These are phyloP conservation scores for Punctoribates punctum DNA, from an alignment of 2,888 invertebrate species.

Conservation along the genomic window DNA sequence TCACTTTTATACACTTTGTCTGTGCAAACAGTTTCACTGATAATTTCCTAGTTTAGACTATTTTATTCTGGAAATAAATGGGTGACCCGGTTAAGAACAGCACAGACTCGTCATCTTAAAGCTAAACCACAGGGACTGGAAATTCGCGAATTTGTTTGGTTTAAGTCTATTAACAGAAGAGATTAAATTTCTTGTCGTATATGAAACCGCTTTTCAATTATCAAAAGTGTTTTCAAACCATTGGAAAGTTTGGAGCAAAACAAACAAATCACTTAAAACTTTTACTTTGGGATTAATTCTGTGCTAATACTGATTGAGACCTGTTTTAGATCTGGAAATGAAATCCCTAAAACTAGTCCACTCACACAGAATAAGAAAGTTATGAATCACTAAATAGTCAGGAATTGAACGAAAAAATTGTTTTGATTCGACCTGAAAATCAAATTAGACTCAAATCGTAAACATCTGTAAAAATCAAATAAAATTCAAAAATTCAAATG, in stretches of 20 bases:
- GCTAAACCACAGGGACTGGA: background rate
- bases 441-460: background rate
- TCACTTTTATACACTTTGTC: conserved; percentile 11
- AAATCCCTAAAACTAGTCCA: conserved; percentile 5
- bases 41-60: conserved; percentile 3
- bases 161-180: background rate
- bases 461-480: background rate
- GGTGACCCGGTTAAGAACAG: conserved; percentile 29
- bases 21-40: background rate
- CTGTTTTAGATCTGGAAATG: background rate
- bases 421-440: background rate
- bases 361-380: too few relatives aligned
- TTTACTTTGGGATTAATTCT: conserved; percentile 19
- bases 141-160: background rate
- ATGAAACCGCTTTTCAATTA: background rate
- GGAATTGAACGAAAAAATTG: background rate
- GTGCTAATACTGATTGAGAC: background rate
- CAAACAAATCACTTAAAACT: conserved; percentile 10
- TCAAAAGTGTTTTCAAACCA: conserved; percentile 6
- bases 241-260: background rate
- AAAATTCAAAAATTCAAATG: background rate
- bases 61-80: conserved; percentile 3
- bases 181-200: background rate
- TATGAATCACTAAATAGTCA: background rate
- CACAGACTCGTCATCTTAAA: background rate